Evolutionary conservation across 2,113 vertebrate species (phyloP).

Genomic region (Anhinga rufa): DNA sequence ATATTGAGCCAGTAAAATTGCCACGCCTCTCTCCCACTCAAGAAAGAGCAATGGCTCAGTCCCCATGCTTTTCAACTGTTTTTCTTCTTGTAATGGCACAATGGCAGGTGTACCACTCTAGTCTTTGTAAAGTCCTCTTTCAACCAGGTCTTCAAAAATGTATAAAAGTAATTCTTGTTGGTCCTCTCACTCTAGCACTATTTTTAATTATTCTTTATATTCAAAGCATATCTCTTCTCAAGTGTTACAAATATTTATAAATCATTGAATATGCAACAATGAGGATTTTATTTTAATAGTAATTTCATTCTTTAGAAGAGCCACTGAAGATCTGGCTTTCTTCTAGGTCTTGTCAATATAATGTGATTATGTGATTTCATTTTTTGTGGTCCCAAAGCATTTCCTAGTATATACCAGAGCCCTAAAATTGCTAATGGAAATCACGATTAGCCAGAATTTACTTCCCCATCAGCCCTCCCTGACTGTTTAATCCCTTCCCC

Average conservation of each 20-base stretch:
- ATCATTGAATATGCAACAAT: background rate
- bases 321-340: background rate
- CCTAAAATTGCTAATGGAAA: background rate
- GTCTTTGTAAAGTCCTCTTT: background rate
- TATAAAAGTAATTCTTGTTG: background rate
- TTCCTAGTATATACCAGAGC: background rate
- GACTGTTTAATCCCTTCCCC: background rate
- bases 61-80: background rate
- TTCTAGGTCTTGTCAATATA: background rate
- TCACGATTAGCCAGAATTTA: background rate
- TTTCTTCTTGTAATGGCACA: background rate
- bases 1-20: background rate
- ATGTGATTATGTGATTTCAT: background rate
- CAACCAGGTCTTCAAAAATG: background rate
- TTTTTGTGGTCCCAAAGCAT: background rate
- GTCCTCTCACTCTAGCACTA: background rate
- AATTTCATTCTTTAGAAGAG: background rate
- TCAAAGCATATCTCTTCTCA: background rate
- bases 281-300: background rate
- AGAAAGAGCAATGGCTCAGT: background rate
- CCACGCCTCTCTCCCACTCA: background rate
- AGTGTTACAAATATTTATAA: background rate
- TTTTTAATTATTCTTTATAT: background rate
- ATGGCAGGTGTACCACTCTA: background rate
- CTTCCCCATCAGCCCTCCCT: background rate